These are phyloP conservation scores for Ptiloglossa arizonensis DNA, from an alignment of 1,140 invertebrate species.

Conservation along the genomic window DNA sequence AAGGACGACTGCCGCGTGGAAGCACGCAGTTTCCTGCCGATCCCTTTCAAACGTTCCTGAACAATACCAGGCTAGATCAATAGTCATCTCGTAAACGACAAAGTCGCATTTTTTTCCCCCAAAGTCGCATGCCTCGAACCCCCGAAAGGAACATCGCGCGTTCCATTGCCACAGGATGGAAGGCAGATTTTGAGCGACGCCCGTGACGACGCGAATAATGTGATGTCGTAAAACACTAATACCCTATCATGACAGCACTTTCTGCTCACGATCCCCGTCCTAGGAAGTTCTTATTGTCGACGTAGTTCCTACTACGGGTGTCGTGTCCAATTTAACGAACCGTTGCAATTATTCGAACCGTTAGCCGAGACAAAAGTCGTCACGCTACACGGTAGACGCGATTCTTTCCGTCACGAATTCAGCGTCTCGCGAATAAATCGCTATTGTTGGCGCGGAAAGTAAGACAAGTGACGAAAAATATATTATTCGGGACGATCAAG, in stretches of 20 bases:
- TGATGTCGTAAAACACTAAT: slow-evolving; percentile 78
- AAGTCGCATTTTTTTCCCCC: slow-evolving; percentile 14
- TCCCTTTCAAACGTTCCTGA: slow-evolving; percentile 42
- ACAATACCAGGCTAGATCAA: slow-evolving; percentile 57
- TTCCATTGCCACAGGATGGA: not conserved
- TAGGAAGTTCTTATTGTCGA: slow-evolving; percentile 59
- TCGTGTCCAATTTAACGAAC: slow-evolving; percentile 59
- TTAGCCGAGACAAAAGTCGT: not conserved
- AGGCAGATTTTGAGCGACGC: slow-evolving; percentile 66
- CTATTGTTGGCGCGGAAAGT: too few relatives aligned
- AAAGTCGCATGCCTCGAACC: not conserved
- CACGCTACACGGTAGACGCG: too few relatives aligned
- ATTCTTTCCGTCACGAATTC: too few relatives aligned
- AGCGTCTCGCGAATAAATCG: too few relatives aligned
- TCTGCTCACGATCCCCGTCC: slow-evolving; percentile 16
- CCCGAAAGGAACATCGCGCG: not conserved
- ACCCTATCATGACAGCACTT: slow-evolving; percentile 73
- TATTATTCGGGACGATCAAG: too few relatives aligned
- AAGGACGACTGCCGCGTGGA: slow-evolving; percentile 2
- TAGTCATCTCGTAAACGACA: slow-evolving; percentile 42
- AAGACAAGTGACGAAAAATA: too few relatives aligned
- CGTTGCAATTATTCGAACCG: not conserved
- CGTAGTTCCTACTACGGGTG: slow-evolving; percentile 59
- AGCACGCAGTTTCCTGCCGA: slow-evolving; percentile 32
- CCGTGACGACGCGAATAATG: slow-evolving; percentile 76